Percentiles rank a stretch among this genome's conserved stretches.
phyloP scores from a whole-genome alignment of 2,113 vertebrate species.

The Fregetta grallaria region DNA sequence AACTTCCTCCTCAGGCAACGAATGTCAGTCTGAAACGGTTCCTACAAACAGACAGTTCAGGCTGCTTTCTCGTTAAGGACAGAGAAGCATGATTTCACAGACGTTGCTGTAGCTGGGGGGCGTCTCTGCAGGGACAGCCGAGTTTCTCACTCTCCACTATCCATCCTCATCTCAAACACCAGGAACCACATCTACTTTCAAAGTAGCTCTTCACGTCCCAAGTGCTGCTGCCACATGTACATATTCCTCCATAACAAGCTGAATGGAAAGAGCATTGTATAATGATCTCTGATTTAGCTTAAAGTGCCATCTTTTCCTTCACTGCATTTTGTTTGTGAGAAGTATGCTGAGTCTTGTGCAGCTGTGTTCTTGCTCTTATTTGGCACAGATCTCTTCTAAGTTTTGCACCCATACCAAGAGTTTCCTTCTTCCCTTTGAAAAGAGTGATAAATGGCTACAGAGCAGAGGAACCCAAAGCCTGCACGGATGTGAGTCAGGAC shows the following conservation, averaged over 20 bases:
- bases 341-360: constrained; percentile 46
- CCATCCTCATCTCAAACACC: neutral
- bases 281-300: constrained; percentile 48
- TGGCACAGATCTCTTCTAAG: neutral
- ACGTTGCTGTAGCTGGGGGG: neutral
- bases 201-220: neutral
- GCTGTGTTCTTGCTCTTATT: constrained; percentile 1
- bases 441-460: neutral
- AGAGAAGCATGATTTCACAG: neutral
- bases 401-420: neutral
- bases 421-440: constrained; percentile 19
- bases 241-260: neutral
- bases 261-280: neutral
- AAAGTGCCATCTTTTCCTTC: constrained; percentile 26
- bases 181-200: neutral
- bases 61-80: neutral
- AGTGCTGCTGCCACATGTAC: neutral
- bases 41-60: neutral
- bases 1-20: neutral
- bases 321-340: constrained; percentile 11
- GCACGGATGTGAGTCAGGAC: neutral
- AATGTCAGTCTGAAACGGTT: neutral
- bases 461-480: neutral
- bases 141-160: neutral
- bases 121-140: neutral